Conservation (phyloP, 2,113 vertebrate species). For the Sarotherodon lohbergeri region DNA sequence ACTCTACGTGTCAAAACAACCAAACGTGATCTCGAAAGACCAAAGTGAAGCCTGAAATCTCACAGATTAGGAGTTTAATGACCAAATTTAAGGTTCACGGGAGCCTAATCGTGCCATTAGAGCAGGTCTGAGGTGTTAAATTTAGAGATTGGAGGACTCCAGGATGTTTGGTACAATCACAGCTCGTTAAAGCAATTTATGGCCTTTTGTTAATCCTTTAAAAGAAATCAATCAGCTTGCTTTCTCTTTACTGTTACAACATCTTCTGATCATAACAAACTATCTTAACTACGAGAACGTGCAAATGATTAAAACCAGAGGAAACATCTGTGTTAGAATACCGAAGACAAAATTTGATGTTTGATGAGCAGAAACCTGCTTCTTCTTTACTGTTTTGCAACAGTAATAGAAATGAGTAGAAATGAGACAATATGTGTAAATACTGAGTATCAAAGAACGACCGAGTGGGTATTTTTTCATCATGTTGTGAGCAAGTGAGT, state of each 20-base stretch:
- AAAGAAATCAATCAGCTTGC: background rate
- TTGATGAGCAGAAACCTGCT: background rate
- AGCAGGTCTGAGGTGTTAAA: background rate
- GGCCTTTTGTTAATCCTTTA: background rate
- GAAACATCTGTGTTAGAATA: background rate
- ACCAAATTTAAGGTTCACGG: background rate
- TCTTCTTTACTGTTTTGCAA: background rate
- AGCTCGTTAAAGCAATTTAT: background rate
- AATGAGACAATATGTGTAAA: background rate
- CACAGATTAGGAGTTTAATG: background rate
- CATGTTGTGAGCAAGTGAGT: background rate
- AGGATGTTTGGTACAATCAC: background rate
- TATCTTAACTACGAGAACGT: background rate
- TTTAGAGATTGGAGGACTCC: background rate
- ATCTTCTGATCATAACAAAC: background rate
- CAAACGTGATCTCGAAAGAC: background rate
- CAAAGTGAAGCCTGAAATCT: background rate
- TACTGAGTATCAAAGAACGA: background rate
- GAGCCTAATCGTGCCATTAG: background rate
- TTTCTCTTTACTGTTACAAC: background rate
- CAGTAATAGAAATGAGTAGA: background rate
- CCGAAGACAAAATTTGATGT: background rate
- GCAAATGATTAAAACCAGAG: background rate
- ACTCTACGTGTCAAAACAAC: background rate
- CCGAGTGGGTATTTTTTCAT: background rate